These are phyloP conservation scores for Xestia rhomboidea DNA, from an alignment of 2,888 invertebrate species.

Conservation along the genomic window DNA sequence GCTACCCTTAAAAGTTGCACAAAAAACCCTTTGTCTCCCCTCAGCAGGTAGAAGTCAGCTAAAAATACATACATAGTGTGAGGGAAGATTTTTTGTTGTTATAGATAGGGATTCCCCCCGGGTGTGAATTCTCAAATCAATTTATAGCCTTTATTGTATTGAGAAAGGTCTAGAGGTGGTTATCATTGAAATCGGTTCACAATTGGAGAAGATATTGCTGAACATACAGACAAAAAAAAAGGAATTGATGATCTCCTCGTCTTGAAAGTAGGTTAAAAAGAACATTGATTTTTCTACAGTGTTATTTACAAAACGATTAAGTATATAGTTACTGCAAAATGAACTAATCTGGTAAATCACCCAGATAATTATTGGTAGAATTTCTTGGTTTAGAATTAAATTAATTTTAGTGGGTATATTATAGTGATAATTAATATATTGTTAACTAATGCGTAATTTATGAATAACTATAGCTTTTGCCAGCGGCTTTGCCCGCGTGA, in stretches of 20 bases:
- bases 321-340: neutral
- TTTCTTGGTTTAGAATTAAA: neutral
- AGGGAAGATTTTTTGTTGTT: constrained; percentile 21
- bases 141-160: constrained; percentile 31
- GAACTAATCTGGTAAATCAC: neutral
- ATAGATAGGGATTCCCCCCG: constrained; percentile 41
- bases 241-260: no score
- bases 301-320: neutral
- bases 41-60: constrained; percentile 52
- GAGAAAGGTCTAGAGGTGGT: neutral
- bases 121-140: constrained; percentile 36
- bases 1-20: constrained; percentile 31
- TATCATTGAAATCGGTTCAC: neutral
- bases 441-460: neutral
- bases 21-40: constrained; percentile 59
- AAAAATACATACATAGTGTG: constrained; percentile 23
- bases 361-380: neutral
- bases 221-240: no score
- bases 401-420: neutral
- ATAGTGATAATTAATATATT: neutral
- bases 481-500: no score
- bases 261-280: no score
- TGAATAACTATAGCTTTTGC: no score
- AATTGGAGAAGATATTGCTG: no score
- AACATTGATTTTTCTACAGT: neutral